Evolutionary conservation across 2,888 invertebrate species (phyloP), one percentile per base, ranked within the genome.

Genomic region (Aethes cnicana): DNA sequence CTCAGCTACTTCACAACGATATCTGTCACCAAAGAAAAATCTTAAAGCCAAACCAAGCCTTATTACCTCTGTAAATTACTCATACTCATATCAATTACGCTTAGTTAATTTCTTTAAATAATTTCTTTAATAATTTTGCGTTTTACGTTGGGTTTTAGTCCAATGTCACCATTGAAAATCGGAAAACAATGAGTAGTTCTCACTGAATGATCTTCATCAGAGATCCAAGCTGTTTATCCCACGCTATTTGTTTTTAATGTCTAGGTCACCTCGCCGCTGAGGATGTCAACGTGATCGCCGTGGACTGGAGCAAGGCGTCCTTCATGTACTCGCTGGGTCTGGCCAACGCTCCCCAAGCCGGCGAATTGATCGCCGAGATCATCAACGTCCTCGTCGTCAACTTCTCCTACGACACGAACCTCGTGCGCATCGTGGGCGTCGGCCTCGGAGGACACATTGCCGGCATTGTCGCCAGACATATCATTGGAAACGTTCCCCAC

Each of bases 371-470:
- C 9, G 85, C 89, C 0, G 30, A 59, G 1, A 87, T 91, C 58
- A 61, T 87, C 7, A 87, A 89, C 56, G 70, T 88, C 14, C 67
- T 91, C 5, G 54, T 57, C 2, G 46, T 43, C 8, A 59, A 62
- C 4, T 87, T 88, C 46, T 64, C 72, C 0, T 82, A 87, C 56
- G 58, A 57, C 3, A 37, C 74, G 0, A 58, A 56, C 7, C 57
- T 66, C 35, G 56, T 90, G 21, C 81, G 81, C 20, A 73, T 91
- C 9, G 80, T 91, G 1, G 91, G 91, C n/a, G 68, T 77, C 20
- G 81, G 81, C 11, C 66, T 83, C 11, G 84, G 91, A 2, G 88
- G 72, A 1, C 91, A 91, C 53, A 72, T 88, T 5, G 90, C 85
- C 44, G 90, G 86, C 35, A 84, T 87, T 16, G 80, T 83, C 5